These are phyloP conservation scores for Girardia tigrina DNA, from an alignment of 2,888 invertebrate genomes.

Conservation along the genomic window DNA sequence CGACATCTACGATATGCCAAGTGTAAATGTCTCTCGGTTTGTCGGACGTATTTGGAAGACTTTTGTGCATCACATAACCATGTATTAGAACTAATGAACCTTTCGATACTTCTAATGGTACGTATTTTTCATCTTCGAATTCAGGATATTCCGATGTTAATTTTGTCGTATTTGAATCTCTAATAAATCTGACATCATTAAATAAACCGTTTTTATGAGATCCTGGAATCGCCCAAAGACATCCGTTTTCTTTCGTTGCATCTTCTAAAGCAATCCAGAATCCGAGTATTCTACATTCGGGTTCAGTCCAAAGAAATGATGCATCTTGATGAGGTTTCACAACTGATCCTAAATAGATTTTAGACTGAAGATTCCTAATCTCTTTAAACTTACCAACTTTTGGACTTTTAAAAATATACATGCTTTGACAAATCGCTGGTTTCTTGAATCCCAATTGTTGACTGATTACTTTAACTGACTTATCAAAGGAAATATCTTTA, in stretches of 20 bases:
- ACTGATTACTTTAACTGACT: neutral
- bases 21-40: conserved; percentile 82
- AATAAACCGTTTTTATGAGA: conserved; percentile 57
- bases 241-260: conserved; percentile 78
- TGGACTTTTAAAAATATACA: neutral
- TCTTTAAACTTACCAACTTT: no score
- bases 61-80: conserved; percentile 81
- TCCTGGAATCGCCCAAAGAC: conserved; percentile 75
- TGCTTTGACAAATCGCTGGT: neutral
- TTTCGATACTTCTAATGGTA: neutral
- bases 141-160: neutral
- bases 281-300: conserved; percentile 61
- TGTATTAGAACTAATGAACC: conserved; percentile 76
- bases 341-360: conserved; percentile 59
- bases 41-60: conserved; percentile 67
- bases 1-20: conserved; percentile 75
- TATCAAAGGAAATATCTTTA: neutral
- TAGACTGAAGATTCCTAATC: no score
- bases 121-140: neutral
- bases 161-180: neutral
- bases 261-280: conserved; percentile 94
- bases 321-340: conserved; percentile 60
- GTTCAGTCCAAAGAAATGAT: conserved; percentile 71
- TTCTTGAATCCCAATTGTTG: conserved; percentile 1
- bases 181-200: neutral